phyloP scores from a whole-genome alignment of 2,113 vertebrate genomes.

The Rhinogobius similis region DNA sequence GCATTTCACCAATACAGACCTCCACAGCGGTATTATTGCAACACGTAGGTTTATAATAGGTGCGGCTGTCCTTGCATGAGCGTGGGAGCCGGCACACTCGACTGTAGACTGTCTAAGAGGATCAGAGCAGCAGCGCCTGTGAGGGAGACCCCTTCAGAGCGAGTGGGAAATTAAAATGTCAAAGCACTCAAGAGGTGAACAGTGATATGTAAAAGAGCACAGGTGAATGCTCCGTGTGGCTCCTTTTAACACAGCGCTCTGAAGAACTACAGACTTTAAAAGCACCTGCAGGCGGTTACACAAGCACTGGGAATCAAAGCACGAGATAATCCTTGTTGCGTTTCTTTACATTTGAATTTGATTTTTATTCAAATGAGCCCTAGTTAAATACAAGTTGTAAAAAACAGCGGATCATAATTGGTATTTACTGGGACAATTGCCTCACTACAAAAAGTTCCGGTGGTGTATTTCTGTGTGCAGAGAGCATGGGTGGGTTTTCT shows the following conservation, averaged over 20 bases:
- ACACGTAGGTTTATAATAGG: constrained; percentile 18
- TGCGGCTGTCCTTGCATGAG: constrained; percentile 11
- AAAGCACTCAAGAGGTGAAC: constrained; percentile 64
- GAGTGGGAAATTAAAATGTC: constrained; percentile 65
- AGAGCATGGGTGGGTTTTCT: too few relatives aligned
- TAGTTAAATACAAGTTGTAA: too few relatives aligned
- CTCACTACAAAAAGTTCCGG: too few relatives aligned
- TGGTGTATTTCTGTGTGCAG: too few relatives aligned
- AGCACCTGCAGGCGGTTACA: background rate
- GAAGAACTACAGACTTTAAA: constrained; percentile 4
- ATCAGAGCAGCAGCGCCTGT: constrained; percentile 48
- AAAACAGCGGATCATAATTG: too few relatives aligned
- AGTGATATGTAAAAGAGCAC: constrained; percentile 30
- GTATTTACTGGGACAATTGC: too few relatives aligned
- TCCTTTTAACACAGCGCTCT: background rate
- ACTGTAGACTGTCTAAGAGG: constrained; percentile 33
- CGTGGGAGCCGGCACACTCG: constrained; percentile 8
- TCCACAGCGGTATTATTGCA: background rate
- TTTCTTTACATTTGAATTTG: background rate
- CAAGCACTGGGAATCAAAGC: background rate
- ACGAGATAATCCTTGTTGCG: background rate
- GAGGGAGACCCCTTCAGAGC: constrained; percentile 43
- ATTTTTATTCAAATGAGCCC: too few relatives aligned
- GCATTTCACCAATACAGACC: background rate
- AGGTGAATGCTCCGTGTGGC: constrained; percentile 13